phyloP scores from a whole-genome alignment of 2,888 invertebrate species.

The Ectropis crepuscularia region DNA sequence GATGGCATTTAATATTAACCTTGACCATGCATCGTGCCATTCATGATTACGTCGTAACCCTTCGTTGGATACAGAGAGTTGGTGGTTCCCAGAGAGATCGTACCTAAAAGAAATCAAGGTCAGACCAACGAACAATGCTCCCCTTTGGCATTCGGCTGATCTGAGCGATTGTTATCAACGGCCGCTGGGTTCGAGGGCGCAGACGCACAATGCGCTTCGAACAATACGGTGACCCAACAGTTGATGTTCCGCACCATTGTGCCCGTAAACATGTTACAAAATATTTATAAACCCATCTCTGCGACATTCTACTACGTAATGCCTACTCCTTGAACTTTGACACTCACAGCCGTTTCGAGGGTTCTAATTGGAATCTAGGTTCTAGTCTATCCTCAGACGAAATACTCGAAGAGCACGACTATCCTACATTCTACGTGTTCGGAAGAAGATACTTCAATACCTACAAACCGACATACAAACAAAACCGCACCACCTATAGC shows the following conservation, averaged over 20 bases:
- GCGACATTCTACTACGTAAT: slow-evolving; percentile 14
- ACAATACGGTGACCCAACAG: slow-evolving; percentile 63
- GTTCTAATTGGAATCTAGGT: not conserved
- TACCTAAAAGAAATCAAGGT: slow-evolving; percentile 22
- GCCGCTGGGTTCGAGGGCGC: slow-evolving; percentile 42
- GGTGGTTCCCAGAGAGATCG: slow-evolving; percentile 7
- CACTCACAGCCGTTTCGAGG: not conserved
- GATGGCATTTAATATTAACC: slow-evolving; percentile 16
- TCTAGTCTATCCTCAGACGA: not conserved
- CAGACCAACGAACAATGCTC: slow-evolving; percentile 21
- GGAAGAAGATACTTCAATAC: no score
- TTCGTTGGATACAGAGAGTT: not conserved
- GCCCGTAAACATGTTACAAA: slow-evolving; percentile 58
- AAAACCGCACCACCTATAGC: no score
- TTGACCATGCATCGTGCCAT: slow-evolving; percentile 19
- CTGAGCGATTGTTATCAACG: slow-evolving; percentile 25
- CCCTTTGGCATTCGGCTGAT: slow-evolving; percentile 32
- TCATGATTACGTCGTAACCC: slow-evolving; percentile 16
- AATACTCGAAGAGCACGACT: not conserved
- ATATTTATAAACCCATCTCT: slow-evolving; percentile 60
- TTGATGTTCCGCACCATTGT: slow-evolving; percentile 62
- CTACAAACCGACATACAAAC: no score
- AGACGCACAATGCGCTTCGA: slow-evolving; percentile 42
- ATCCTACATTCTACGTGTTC: no score
- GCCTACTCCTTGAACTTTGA: slow-evolving; percentile 9